These are phyloP conservation scores for Aplysina aerophoba DNA, from an alignment of 37 sponge, comb jelly and placozoan genomes.

Conservation along the genomic window DNA sequence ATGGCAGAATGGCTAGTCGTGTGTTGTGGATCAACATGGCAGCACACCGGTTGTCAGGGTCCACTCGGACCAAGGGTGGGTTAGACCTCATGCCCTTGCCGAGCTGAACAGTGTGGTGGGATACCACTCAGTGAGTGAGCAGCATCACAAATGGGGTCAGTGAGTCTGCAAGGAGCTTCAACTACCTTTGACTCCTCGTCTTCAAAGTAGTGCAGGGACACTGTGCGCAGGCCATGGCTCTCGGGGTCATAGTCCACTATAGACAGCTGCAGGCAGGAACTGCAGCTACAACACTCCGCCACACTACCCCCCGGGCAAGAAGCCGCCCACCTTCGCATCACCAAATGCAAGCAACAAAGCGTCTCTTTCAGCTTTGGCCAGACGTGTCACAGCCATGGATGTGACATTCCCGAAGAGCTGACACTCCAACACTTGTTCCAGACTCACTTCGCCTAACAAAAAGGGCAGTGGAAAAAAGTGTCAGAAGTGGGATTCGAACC, in stretches of 20 bases:
- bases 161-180: too few relatives aligned
- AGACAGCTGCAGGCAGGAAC: constrained; percentile 65
- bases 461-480: too few relatives aligned
- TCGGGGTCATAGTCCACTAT: constrained; percentile 92
- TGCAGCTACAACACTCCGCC: neutral
- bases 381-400: constrained; percentile 54
- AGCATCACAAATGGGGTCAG: neutral
- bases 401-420: constrained; percentile 74
- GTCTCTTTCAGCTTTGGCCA: constrained; percentile 57
- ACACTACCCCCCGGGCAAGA: neutral
- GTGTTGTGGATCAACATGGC: constrained; percentile 88
- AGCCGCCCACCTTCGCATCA: constrained; percentile 75
- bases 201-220: constrained; percentile 89
- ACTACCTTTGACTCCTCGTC: constrained; percentile 85
- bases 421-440: constrained; percentile 71
- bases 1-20: constrained; percentile 87
- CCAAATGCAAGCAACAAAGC: constrained; percentile 70
- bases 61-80: constrained; percentile 78
- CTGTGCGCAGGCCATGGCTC: constrained; percentile 74
- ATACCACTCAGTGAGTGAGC: neutral
- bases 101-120: neutral
- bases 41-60: constrained; percentile 93
- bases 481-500: too few relatives aligned
- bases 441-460: neutral
- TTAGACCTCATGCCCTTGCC: constrained; percentile 51